Percentiles rank a stretch among this genome's conserved stretches.
These are phyloP conservation scores for Acrobasis suavella DNA, from an alignment of 2,888 invertebrate genomes.

Conservation along the genomic window DNA sequence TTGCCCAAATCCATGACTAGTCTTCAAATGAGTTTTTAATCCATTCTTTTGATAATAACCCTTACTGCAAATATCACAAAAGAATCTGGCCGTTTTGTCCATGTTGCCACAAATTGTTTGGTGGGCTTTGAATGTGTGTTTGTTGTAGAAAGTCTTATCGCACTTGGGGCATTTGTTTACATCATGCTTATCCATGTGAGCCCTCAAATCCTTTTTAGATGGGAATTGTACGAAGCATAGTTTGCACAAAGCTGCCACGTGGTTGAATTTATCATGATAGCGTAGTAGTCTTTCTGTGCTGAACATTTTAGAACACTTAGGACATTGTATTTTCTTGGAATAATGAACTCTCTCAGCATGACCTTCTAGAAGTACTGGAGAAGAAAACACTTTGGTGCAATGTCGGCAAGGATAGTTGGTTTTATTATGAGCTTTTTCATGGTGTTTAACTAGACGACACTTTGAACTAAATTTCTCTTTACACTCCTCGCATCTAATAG, in stretches of 20 bases:
- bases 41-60: conserved; percentile 59
- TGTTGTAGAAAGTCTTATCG: conserved; percentile 53
- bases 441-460: conserved; percentile 48
- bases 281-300: conserved; percentile 56
- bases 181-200: conserved; percentile 60
- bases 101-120: conserved; percentile 53
- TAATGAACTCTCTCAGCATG: conserved; percentile 61
- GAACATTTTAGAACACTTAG: conserved; percentile 60
- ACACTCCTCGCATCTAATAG: conserved; percentile 53
- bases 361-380: conserved; percentile 44
- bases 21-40: conserved; percentile 58
- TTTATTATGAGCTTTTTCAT: conserved; percentile 51
- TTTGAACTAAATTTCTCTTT: conserved; percentile 48
- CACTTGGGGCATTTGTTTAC: conserved; percentile 54
- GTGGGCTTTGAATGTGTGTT: conserved; percentile 54
- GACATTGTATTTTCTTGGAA: conserved; percentile 57
- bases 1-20: conserved; percentile 61
- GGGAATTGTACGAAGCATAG: conserved; percentile 58
- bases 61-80: conserved; percentile 66
- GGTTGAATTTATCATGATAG: conserved; percentile 53
- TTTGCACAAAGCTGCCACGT: conserved; percentile 56
- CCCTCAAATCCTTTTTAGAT: conserved; percentile 52
- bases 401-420: conserved; percentile 46
- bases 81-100: conserved; percentile 45
- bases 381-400: conserved; percentile 57